A percentile compares a stretch with the other conserved stretches of the same genome.
These are phyloP conservation scores for Guaruba guarouba DNA, from an alignment of 2,113 vertebrate genomes.

Conservation along the genomic window DNA sequence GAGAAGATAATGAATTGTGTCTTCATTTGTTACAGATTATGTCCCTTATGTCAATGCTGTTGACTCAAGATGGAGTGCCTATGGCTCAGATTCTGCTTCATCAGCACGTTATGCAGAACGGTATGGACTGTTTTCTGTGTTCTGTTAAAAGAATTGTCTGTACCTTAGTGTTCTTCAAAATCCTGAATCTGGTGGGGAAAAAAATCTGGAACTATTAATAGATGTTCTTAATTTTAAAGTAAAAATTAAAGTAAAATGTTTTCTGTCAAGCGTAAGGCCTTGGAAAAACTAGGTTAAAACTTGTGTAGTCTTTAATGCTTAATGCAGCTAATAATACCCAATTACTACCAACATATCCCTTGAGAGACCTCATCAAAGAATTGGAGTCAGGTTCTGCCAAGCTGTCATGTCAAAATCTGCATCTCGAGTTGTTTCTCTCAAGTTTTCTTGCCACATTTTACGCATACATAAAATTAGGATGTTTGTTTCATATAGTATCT, in stretches of 20 bases:
- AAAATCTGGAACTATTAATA: neutral
- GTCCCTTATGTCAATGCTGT: conserved; percentile 85
- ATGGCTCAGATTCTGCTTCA: conserved; percentile 85
- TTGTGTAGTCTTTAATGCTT: neutral
- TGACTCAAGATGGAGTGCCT: conserved; percentile 91
- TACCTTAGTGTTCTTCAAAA: neutral
- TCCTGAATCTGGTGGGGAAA: neutral
- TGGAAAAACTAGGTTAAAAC: neutral
- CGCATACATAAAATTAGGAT: neutral
- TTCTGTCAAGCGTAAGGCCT: neutral
- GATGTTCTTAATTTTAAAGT: neutral
- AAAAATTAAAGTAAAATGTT: neutral
- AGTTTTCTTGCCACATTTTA: neutral
- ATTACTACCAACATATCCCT: neutral
- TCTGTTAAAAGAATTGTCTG: neutral
- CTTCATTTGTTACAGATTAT: conserved; percentile 79
- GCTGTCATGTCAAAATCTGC: neutral
- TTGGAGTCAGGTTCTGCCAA: neutral
- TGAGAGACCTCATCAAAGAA: neutral
- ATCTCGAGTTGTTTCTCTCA: neutral
- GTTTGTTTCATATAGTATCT: neutral
- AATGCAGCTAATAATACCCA: neutral
- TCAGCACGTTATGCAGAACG: conserved; percentile 86
- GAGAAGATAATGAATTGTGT: neutral
- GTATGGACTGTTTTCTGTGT: conserved; percentile 58